phyloP scores from a whole-genome alignment of 2,797 vertebrate species.

The Trachops cirrhosus region DNA sequence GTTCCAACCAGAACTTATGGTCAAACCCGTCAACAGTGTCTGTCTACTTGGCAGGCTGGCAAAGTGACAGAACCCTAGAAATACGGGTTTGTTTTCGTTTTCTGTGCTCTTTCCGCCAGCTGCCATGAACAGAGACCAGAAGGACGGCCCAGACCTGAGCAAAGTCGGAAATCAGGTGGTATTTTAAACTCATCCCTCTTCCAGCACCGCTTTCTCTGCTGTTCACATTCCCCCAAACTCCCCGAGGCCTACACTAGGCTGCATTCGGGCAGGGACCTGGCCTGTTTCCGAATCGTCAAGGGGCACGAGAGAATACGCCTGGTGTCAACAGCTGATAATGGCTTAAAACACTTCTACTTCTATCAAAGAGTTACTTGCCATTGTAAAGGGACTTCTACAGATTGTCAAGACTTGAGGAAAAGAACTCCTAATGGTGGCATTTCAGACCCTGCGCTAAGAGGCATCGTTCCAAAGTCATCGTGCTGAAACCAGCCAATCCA shows the following conservation, averaged over 20 bases:
- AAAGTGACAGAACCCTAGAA: conserved; percentile 34
- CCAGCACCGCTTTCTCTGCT: background rate
- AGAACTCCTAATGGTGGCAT: background rate
- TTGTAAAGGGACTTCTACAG: background rate
- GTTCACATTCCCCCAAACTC: background rate
- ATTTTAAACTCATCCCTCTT: background rate
- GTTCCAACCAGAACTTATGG: background rate
- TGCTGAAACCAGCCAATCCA: background rate
- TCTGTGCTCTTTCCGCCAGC: background rate
- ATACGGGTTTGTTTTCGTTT: conserved; percentile 23
- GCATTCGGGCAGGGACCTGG: background rate
- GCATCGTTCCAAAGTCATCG: background rate
- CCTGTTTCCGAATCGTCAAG: background rate
- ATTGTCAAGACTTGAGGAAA: background rate
- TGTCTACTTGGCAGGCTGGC: conserved; percentile 13
- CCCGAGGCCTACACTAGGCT: background rate
- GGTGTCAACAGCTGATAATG: background rate
- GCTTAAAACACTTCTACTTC: background rate
- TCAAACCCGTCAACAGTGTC: background rate
- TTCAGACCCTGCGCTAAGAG: background rate
- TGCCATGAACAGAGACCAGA: background rate
- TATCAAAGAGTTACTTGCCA: background rate
- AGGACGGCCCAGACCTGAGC: background rate
- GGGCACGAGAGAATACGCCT: background rate
- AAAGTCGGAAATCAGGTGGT: background rate